Conservation (phyloP, 2,113 vertebrate species). For the Carassius gibelio region DNA sequence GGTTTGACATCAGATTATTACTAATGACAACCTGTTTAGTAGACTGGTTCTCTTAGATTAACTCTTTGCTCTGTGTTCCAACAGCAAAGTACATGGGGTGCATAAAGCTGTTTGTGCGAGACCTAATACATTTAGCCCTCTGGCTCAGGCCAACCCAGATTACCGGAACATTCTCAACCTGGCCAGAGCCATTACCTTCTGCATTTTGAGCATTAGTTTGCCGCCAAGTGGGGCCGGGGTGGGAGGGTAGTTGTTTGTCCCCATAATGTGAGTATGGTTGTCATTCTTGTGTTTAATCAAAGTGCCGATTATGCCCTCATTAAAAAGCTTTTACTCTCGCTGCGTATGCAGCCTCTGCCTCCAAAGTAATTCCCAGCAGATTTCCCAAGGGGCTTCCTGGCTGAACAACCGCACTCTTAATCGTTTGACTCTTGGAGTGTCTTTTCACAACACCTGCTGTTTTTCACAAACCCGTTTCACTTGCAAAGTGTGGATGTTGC, state of each 20-base stretch:
- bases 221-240: background rate
- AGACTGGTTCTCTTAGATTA: background rate
- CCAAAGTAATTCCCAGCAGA: slow-evolving; percentile 75
- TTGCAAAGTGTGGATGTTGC: slow-evolving; percentile 53
- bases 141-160: slow-evolving; percentile 32
- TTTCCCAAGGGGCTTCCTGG: slow-evolving; percentile 72
- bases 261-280: slow-evolving; percentile 56
- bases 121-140: slow-evolving; percentile 30
- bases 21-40: slow-evolving; percentile 16
- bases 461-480: slow-evolving; percentile 59
- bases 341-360: slow-evolving; percentile 68
- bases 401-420: slow-evolving; percentile 72
- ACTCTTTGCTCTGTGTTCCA: slow-evolving; percentile 18
- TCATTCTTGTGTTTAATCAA: slow-evolving; percentile 65
- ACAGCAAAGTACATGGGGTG: background rate
- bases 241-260: slow-evolving; percentile 50
- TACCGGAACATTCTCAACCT: slow-evolving; percentile 27
- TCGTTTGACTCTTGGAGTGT: slow-evolving; percentile 72
- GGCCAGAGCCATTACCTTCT: slow-evolving; percentile 20
- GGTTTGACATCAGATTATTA: background rate
- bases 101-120: slow-evolving; percentile 9
- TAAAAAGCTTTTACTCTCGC: slow-evolving; percentile 66
- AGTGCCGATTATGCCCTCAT: slow-evolving; percentile 67
- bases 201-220: slow-evolving; percentile 28
- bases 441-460: slow-evolving; percentile 70